Conservation (phyloP, 2,888 invertebrate genomes). For the Rugalucina vietnamica region DNA sequence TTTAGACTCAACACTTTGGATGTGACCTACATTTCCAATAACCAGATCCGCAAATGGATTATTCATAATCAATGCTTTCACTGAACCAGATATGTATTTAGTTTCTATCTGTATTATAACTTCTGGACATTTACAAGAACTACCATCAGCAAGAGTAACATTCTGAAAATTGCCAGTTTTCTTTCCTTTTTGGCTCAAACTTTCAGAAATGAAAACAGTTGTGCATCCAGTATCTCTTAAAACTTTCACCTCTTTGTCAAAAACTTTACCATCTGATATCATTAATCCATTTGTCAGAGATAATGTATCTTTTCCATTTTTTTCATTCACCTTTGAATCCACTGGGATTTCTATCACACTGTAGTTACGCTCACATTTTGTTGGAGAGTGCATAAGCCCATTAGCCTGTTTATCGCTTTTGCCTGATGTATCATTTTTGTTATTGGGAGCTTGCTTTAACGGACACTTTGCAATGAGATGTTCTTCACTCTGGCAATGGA, state of each 20-base stretch:
- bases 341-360: neutral
- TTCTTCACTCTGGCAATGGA: neutral
- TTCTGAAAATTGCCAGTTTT: neutral
- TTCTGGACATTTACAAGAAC: neutral
- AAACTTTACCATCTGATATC: neutral
- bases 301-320: neutral
- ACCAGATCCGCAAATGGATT: neutral
- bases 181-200: neutral
- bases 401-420: neutral
- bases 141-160: neutral
- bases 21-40: neutral
- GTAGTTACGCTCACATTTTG: neutral
- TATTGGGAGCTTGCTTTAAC: neutral
- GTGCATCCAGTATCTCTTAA: neutral
- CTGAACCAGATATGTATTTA: neutral
- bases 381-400: neutral
- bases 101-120: neutral
- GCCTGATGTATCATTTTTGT: neutral
- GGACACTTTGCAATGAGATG: neutral
- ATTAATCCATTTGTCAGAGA: neutral
- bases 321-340: neutral
- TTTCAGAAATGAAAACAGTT: neutral
- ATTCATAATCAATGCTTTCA: neutral
- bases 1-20: neutral
- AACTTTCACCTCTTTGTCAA: neutral